These are phyloP conservation scores for Reticulitermes speratus DNA, from an alignment of 1,140 invertebrate genomes.

Conservation along the genomic window DNA sequence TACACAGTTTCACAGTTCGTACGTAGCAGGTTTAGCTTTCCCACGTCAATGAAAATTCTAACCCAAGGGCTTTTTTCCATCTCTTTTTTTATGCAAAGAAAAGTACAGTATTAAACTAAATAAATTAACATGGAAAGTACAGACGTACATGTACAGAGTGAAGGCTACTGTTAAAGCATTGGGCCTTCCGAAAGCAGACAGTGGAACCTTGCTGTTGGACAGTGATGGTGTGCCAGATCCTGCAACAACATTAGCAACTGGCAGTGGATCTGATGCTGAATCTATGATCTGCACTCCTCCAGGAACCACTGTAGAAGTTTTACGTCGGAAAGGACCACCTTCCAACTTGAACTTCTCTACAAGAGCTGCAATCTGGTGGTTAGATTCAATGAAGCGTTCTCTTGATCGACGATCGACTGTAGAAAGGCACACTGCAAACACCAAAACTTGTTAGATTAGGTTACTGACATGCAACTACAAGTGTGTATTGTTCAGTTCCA, in stretches of 20 bases:
- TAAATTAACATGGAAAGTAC: neutral
- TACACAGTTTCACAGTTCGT: too few relatives aligned
- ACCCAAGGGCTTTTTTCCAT: too few relatives aligned
- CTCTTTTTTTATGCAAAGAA: too few relatives aligned
- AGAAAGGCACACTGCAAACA: slow-evolving; percentile 75
- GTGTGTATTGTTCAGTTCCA: neutral
- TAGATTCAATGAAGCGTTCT: slow-evolving; percentile 88
- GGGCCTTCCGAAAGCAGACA: slow-evolving; percentile 69
- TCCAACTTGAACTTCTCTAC: slow-evolving; percentile 90
- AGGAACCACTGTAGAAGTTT: slow-evolving; percentile 52
- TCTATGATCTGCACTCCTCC: neutral
- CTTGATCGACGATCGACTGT: slow-evolving; percentile 86
- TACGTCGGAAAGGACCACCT: slow-evolving; percentile 63
- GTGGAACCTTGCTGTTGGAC: slow-evolving; percentile 57
- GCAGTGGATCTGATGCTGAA: neutral
- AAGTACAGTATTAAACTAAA: too few relatives aligned
- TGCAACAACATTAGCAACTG: neutral
- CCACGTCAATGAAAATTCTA: too few relatives aligned
- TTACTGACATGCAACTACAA: slow-evolving; percentile 25
- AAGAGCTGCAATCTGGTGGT: slow-evolving; percentile 85
- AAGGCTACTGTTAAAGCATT: slow-evolving; percentile 67
- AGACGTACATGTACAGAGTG: slow-evolving; percentile 73
- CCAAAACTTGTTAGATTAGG: slow-evolving; percentile 27
- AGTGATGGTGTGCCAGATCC: neutral
- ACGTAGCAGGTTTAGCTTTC: too few relatives aligned